These are phyloP conservation scores for Gobio occitaniae DNA, from an alignment of 2,797 vertebrate species.

Conservation along the genomic window DNA sequence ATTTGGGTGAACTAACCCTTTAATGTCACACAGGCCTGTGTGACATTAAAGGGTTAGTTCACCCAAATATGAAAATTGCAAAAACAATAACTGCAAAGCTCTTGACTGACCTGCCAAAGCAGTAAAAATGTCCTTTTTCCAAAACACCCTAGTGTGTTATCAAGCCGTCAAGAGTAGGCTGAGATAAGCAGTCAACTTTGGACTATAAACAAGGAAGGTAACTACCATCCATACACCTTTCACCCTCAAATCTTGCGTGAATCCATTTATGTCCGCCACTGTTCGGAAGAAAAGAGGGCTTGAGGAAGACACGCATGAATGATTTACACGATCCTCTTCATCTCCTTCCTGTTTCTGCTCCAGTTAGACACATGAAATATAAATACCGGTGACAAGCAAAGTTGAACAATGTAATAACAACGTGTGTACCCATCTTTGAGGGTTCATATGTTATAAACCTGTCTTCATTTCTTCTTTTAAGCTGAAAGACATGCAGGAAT, in stretches of 20 bases:
- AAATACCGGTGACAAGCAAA: neutral
- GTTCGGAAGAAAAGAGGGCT: neutral
- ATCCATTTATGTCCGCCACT: neutral
- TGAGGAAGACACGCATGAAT: constrained; percentile 38
- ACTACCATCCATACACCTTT: constrained; percentile 23
- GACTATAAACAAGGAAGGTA: neutral
- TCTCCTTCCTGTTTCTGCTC: constrained; percentile 40
- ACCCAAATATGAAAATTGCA: too few species aligned
- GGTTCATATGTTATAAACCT: neutral
- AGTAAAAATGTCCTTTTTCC: neutral
- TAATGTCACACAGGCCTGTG: too few species aligned
- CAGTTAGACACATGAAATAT: constrained; percentile 36
- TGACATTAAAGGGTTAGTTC: too few species aligned
- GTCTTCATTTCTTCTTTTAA: constrained; percentile 59
- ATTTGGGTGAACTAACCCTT: too few species aligned
- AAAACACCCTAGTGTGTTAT: constrained; percentile 23
- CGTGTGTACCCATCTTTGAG: constrained; percentile 44
- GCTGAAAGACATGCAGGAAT: constrained; percentile 94
- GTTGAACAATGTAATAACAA: neutral
- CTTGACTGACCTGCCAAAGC: neutral
- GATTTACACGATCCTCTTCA: constrained; percentile 52
- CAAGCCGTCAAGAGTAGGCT: neutral
- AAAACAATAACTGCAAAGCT: neutral
- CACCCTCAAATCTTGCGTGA: neutral
- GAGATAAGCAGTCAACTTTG: constrained; percentile 24